Base-by-base conservation (phyloP, 2,113 vertebrate species). In the Pteronura brasiliensis region DNA sequence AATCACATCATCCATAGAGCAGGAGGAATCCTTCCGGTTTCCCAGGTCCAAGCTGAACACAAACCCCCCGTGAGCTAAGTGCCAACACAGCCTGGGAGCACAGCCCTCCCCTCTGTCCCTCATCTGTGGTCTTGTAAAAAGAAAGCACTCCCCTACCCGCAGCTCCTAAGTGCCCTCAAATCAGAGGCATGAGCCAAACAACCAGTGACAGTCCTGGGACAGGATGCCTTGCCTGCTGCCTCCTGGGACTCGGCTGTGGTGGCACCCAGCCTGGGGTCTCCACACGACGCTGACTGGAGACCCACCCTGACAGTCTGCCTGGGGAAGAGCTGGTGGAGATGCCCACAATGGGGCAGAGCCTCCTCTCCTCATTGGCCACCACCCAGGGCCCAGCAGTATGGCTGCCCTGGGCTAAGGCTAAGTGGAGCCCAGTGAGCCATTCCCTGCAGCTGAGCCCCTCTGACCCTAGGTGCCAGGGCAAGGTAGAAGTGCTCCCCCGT, bases 1-100 rank as follows among this genome's bases (percentile, higher is more conserved):
- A 9, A 99, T 99, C 71, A 99, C 98, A 27, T 99, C 99, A 9
- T 97, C 97, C 90, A 88, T 86, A 34, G 97, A 92, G 69, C 97
- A 97, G 18, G 88, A 69, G 65, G 5, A 7, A 42, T 97, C 97
- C 13, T 67, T 83, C 84, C 74, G 65, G 20, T 14, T 84, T 8
- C 81, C 67, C 3, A 95, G 96, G 31, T 98, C 95, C 86, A 61
- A 6, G 49, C 99, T 99, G 86, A 42, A 61, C 47, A 80, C 65
- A 83, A 39, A 39, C 52, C 49, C 61, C 1, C 34, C 1, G 0
- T 72, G 25, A 96, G 92, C 25, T 4, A 3, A 47, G 34, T 12
- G 44, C 44, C 39, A 1, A 1, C 6, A 1, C 7, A 11, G 20
- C 67, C 84, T 0, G 0, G 25, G 71, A 76, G 11, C 2, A 0